These are phyloP conservation scores for Chanos chanos DNA, from an alignment of 2,797 vertebrate genomes.

Conservation along the genomic window DNA sequence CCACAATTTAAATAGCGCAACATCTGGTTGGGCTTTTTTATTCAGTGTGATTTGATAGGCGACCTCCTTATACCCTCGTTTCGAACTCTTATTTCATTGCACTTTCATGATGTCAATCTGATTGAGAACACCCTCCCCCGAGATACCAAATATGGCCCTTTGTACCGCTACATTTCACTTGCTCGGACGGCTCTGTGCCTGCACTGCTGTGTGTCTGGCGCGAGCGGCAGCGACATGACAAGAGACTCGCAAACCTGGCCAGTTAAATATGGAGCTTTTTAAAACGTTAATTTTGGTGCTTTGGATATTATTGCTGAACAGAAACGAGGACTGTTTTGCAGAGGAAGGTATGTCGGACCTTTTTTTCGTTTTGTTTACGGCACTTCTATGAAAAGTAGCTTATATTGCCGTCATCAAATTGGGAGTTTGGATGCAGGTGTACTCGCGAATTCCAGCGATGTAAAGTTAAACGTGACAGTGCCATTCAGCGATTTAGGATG, in stretches of 20 bases:
- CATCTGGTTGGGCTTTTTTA: constrained; percentile 51
- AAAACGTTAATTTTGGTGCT: constrained; percentile 61
- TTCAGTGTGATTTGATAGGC: constrained; percentile 51
- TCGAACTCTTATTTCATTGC: constrained; percentile 51
- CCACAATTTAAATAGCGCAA: constrained; percentile 12
- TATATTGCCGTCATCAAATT: no score
- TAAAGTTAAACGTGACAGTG: constrained; percentile 11
- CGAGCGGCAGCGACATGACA: constrained; percentile 70
- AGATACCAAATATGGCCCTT: constrained; percentile 61
- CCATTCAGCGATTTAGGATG: no score
- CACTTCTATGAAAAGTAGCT: no score
- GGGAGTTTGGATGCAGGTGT: constrained; percentile 34
- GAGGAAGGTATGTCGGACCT: constrained; percentile 69
- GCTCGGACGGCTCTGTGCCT: constrained; percentile 50
- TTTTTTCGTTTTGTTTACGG: no score
- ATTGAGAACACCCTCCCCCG: constrained; percentile 57
- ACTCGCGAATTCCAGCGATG: background rate
- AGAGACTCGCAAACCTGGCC: constrained; percentile 65
- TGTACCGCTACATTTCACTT: constrained; percentile 43
- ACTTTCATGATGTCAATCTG: constrained; percentile 53
- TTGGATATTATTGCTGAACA: constrained; percentile 71
- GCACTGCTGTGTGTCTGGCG: constrained; percentile 51
- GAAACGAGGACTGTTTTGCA: constrained; percentile 44
- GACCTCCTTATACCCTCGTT: constrained; percentile 34
- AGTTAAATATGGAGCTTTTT: constrained; percentile 71